Evolutionary conservation across 2,113 vertebrate genomes (phyloP).

Genomic region (Dermatemys mawii): DNA sequence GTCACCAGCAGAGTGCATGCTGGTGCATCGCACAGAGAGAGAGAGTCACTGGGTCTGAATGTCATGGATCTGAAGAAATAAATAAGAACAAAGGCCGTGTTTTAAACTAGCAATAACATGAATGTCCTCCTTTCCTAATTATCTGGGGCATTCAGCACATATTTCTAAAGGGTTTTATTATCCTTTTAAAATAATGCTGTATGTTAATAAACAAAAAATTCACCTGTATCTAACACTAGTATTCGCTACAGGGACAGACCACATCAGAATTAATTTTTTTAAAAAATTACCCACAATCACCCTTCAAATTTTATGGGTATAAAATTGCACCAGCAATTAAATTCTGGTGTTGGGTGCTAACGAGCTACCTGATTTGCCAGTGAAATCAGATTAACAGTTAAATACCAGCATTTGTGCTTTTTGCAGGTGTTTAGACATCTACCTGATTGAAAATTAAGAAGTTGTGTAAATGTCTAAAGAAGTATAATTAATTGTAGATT

Average conservation of each 20-base stretch:
- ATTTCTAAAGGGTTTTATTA: conserved; percentile 9
- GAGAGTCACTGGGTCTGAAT: background rate
- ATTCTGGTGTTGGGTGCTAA: conserved; percentile 73
- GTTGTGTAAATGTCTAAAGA: background rate
- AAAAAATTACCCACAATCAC: conserved; percentile 64
- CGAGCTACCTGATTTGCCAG: conserved; percentile 69
- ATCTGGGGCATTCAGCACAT: background rate
- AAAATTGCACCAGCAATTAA: conserved; percentile 73
- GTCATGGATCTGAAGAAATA: background rate
- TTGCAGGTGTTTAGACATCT: conserved; percentile 57
- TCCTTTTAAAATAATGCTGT: background rate
- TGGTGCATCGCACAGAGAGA: background rate
- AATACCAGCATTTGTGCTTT: conserved; percentile 43
- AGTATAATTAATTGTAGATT: conserved; percentile 14
- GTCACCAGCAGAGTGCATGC: background rate
- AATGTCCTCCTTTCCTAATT: background rate
- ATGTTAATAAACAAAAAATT: conserved; percentile 43
- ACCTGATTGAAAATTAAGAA: conserved; percentile 64
- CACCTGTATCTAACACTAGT: conserved; percentile 62
- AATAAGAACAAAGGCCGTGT: background rate
- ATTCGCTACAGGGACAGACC: conserved; percentile 63
- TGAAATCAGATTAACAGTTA: conserved; percentile 73
- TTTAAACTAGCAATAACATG: background rate
- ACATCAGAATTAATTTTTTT: conserved; percentile 42
- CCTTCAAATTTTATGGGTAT: conserved; percentile 69